These are phyloP conservation scores for Gambelia wislizenii DNA, from an alignment of 2,797 vertebrate genomes.

Conservation along the genomic window DNA sequence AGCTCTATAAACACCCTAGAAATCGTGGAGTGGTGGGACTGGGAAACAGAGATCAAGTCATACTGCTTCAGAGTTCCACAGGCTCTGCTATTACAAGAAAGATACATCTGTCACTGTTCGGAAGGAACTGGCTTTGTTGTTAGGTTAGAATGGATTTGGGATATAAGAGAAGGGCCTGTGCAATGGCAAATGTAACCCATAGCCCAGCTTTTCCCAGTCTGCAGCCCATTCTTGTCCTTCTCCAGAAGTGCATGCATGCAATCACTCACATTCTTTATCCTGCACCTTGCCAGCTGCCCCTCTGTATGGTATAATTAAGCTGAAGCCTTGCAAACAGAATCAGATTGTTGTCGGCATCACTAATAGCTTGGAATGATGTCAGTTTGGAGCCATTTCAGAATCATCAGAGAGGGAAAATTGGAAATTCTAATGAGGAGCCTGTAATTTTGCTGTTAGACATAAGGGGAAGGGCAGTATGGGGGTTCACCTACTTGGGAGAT, in stretches of 20 bases:
- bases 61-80: neutral
- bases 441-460: slow-evolving; percentile 1
- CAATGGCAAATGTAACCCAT: neutral
- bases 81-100: neutral
- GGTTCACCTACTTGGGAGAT: neutral
- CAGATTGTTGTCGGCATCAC: slow-evolving; percentile 22
- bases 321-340: slow-evolving; percentile 21
- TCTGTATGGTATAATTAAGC: slow-evolving; percentile 22
- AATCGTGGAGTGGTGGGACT: neutral
- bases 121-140: slow-evolving; percentile 12
- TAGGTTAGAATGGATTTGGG: neutral
- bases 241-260: neutral
- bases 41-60: neutral
- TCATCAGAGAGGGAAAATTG: neutral
- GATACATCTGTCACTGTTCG: neutral
- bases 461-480: neutral
- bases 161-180: slow-evolving; percentile 7
- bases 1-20: neutral
- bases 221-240: slow-evolving; percentile 11
- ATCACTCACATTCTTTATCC: neutral
- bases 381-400: slow-evolving; percentile 29
- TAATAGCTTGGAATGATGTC: slow-evolving; percentile 38
- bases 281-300: slow-evolving; percentile 29
- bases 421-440: slow-evolving; percentile 23
- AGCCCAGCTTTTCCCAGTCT: neutral